phyloP scores from a whole-genome alignment of 2,888 invertebrate species.

The Sarcophaga caerulescens region DNA sequence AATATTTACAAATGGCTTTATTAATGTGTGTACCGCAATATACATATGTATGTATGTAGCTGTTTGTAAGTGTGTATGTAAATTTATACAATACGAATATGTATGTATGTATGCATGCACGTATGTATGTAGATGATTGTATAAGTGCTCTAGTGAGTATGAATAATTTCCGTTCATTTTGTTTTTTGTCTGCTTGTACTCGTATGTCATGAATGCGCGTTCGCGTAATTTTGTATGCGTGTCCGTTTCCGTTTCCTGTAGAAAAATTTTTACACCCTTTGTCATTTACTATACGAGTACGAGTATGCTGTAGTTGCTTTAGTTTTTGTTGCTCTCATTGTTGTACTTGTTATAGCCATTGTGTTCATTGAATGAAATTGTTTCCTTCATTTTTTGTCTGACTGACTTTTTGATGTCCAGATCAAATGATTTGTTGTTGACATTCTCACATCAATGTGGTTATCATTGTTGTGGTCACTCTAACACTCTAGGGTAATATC shows the following conservation, averaged over 20 bases:
- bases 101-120: too few species aligned
- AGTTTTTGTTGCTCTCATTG: conserved; percentile 24
- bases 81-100: too few species aligned
- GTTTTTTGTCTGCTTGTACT: background rate
- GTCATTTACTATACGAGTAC: conserved; percentile 15
- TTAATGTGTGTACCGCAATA: conserved; percentile 3
- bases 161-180: conserved; percentile 51
- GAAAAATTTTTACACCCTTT: conserved; percentile 21
- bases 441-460: conserved; percentile 57
- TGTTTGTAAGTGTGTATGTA: background rate
- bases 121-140: background rate
- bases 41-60: background rate
- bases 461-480: conserved; percentile 60
- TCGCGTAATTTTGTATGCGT: conserved; percentile 67
- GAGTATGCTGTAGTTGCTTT: background rate
- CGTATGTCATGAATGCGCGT: conserved; percentile 57
- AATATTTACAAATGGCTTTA: conserved; percentile 38
- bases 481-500: conserved; percentile 56
- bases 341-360: conserved; percentile 38
- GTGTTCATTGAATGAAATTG: conserved; percentile 61
- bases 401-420: conserved; percentile 44
- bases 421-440: conserved; percentile 63
- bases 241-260: conserved; percentile 67
- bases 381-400: conserved; percentile 52
- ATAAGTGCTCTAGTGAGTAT: conserved; percentile 16